Evolutionary conservation across 1,140 invertebrate species (phyloP).

Genomic region (Bicyclus anynana): DNA sequence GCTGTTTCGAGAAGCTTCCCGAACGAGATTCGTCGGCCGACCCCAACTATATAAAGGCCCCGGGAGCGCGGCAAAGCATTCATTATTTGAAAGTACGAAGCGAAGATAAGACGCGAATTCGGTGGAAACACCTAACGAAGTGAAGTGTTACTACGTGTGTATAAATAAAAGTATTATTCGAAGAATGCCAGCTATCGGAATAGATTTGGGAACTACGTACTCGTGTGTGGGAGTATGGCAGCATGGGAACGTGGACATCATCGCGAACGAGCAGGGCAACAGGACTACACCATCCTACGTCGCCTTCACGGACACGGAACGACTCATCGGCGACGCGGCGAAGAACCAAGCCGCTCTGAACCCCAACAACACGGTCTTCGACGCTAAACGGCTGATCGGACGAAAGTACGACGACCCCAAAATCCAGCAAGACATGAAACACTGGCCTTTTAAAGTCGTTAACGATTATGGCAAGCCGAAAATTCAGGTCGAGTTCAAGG

Average conservation of each 20-base stretch:
- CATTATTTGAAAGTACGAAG: neutral
- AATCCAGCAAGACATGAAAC: neutral
- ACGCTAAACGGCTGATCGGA: neutral
- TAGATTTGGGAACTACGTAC: neutral
- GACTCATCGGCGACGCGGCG: neutral
- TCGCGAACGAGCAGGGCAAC: neutral
- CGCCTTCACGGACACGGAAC: neutral
- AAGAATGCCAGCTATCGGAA: neutral
- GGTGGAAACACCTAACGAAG: neutral
- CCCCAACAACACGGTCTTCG: neutral
- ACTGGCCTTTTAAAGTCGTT: neutral
- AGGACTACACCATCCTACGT: neutral
- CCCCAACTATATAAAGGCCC: neutral
- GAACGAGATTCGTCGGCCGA: neutral
- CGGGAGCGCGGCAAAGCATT: neutral
- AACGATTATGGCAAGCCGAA: neutral
- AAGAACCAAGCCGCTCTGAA: neutral
- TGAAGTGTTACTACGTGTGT: neutral
- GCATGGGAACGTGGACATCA: neutral
- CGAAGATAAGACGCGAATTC: neutral
- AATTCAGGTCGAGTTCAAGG: neutral
- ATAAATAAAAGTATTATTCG: neutral
- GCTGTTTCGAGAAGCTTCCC: neutral
- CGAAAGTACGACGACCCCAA: neutral
- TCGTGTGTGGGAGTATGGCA: neutral